Evolutionary conservation across 2,888 invertebrate genomes (phyloP).

Genomic region (Diaphora mendica): DNA sequence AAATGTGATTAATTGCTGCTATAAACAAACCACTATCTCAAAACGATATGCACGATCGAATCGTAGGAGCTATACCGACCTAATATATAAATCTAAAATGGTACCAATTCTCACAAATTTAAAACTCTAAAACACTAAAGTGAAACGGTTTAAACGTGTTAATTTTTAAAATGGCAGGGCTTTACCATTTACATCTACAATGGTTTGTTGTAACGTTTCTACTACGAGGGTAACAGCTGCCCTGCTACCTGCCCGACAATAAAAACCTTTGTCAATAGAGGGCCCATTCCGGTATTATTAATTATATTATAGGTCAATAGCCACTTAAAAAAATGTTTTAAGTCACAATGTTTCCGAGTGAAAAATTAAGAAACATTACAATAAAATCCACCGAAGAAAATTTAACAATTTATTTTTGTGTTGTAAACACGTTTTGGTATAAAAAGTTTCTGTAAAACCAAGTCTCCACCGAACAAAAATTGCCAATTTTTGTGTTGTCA

Average conservation of each 20-base stretch:
- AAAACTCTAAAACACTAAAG: constrained; percentile 25
- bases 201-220: constrained; percentile 69
- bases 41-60: not conserved
- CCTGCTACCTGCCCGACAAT: constrained; percentile 81
- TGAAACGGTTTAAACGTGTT: constrained; percentile 49
- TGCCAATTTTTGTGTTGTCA: too few species aligned
- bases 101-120: constrained; percentile 16
- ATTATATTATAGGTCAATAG: constrained; percentile 35
- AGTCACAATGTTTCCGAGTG: constrained; percentile 9
- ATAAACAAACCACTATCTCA: constrained; percentile 23
- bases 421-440: too few species aligned
- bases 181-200: constrained; percentile 64
- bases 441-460: too few species aligned
- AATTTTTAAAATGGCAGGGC: constrained; percentile 64
- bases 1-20: constrained; percentile 23
- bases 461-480: too few species aligned
- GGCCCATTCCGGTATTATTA: constrained; percentile 57
- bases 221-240: constrained; percentile 74
- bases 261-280: constrained; percentile 74
- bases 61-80: not conserved
- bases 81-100: constrained; percentile 5
- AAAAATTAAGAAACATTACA: not conserved
- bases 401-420: too few species aligned
- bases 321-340: constrained; percentile 35
- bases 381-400: too few species aligned